Conservation (phyloP, 2,797 vertebrate species). For the Caiman crocodilus region DNA sequence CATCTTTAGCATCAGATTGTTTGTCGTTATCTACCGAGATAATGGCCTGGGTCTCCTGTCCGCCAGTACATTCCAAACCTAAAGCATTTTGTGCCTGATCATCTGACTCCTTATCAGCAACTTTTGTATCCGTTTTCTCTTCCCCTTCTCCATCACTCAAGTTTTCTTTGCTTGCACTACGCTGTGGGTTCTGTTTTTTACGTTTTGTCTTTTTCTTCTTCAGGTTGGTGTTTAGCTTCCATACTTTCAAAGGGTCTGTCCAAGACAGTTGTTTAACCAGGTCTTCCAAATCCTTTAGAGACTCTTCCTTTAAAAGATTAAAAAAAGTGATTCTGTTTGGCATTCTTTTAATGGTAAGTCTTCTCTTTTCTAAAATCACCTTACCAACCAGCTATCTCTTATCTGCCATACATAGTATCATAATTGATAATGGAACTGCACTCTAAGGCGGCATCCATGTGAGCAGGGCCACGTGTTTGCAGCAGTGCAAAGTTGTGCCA, state of each 20-base stretch:
- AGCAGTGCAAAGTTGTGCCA: no score
- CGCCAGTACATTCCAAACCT: slow-evolving; percentile 5
- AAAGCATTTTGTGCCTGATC: neutral
- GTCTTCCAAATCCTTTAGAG: slow-evolving; percentile 89
- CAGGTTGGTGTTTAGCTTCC: slow-evolving; percentile 90
- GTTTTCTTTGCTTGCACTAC: slow-evolving; percentile 68
- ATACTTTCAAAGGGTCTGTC: slow-evolving; percentile 89
- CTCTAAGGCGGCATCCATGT: no score
- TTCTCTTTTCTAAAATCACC: no score
- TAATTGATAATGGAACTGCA: no score
- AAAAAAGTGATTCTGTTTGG: neutral
- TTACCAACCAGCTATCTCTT: no score
- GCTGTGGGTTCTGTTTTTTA: slow-evolving; percentile 75
- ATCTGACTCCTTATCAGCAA: neutral
- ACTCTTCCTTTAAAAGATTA: slow-evolving; percentile 88
- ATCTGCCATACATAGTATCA: no score
- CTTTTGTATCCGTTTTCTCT: slow-evolving; percentile 33
- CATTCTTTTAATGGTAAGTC: no score
- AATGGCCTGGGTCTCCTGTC: neutral
- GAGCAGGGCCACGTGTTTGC: no score
- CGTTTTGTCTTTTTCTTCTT: slow-evolving; percentile 91
- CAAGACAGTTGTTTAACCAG: slow-evolving; percentile 90
- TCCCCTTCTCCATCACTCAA: slow-evolving; percentile 13
- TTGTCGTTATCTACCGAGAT: slow-evolving; percentile 19
- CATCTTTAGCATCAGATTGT: slow-evolving; percentile 21